phyloP scores from a whole-genome alignment of 2,113 vertebrate species.

The Bos javanicus region DNA sequence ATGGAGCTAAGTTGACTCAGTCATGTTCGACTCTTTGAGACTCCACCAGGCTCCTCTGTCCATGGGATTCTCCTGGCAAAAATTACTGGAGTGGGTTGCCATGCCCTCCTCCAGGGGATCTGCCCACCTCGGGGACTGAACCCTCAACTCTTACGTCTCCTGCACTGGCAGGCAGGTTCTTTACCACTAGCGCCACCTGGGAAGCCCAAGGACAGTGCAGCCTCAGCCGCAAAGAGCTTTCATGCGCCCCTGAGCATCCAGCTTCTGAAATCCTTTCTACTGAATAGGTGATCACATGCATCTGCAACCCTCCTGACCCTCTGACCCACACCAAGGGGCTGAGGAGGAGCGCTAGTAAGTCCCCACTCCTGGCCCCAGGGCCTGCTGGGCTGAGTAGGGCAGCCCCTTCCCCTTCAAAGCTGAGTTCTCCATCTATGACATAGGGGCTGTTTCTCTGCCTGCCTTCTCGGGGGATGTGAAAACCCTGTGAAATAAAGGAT shows the following conservation, averaged over 20 bases:
- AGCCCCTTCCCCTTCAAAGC: neutral
- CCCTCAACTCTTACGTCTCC: neutral
- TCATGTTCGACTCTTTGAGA: neutral
- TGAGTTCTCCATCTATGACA: neutral
- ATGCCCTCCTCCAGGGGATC: neutral
- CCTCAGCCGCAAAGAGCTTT: neutral
- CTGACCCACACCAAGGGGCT: neutral
- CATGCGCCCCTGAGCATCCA: neutral
- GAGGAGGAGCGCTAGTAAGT: neutral
- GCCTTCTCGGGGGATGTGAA: neutral
- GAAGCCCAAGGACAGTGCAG: neutral
- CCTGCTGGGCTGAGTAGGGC: neutral
- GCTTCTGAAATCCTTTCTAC: neutral
- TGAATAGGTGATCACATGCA: neutral
- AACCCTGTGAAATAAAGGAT: neutral
- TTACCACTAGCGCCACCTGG: neutral
- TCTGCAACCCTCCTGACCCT: neutral
- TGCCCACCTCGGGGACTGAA: neutral
- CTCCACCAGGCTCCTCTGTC: neutral
- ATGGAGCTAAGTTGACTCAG: neutral
- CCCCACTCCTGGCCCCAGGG: neutral
- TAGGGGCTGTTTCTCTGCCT: neutral
- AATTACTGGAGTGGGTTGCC: neutral
- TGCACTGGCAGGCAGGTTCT: neutral
- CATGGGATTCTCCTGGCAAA: neutral